Percentiles rank a stretch among this genome's conserved stretches.
Conservation (phyloP, 2,888 invertebrate species). For the Pachliopta kotzebuea region DNA sequence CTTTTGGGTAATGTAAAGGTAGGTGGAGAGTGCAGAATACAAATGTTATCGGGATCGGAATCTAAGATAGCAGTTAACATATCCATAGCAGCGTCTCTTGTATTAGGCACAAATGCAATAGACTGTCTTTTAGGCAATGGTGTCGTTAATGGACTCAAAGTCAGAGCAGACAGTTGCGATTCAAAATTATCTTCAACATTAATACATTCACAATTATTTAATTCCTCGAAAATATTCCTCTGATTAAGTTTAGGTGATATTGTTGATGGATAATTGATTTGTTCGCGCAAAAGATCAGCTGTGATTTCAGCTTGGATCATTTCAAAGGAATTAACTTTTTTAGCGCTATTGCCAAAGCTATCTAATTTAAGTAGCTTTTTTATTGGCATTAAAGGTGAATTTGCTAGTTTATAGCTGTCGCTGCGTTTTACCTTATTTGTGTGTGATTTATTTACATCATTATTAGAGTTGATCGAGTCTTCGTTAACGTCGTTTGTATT, state of each 20-base stretch:
- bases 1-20: conserved; percentile 73
- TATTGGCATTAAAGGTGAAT: conserved; percentile 84
- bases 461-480: conserved; percentile 40
- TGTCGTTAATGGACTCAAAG: conserved; percentile 68
- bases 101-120: conserved; percentile 62
- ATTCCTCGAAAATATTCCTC: conserved; percentile 52
- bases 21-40: conserved; percentile 67
- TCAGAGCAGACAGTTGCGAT: conserved; percentile 60
- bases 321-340: conserved; percentile 76
- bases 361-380: conserved; percentile 80
- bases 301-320: conserved; percentile 82
- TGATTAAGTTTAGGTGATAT: conserved; percentile 80
- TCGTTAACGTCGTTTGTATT: conserved; percentile 39
- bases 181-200: conserved; percentile 59
- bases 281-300: conserved; percentile 83
- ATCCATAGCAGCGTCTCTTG: conserved; percentile 63
- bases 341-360: conserved; percentile 64
- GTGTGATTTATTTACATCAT: conserved; percentile 45
- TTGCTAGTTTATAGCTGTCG: conserved; percentile 92
- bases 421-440: conserved; percentile 85
- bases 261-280: conserved; percentile 85
- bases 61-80: conserved; percentile 72
- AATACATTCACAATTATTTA: conserved; percentile 57
- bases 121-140: conserved; percentile 68
- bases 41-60: conserved; percentile 69